Base-by-base conservation (phyloP, 2,888 invertebrate species). In the Amphipoea oculea region DNA sequence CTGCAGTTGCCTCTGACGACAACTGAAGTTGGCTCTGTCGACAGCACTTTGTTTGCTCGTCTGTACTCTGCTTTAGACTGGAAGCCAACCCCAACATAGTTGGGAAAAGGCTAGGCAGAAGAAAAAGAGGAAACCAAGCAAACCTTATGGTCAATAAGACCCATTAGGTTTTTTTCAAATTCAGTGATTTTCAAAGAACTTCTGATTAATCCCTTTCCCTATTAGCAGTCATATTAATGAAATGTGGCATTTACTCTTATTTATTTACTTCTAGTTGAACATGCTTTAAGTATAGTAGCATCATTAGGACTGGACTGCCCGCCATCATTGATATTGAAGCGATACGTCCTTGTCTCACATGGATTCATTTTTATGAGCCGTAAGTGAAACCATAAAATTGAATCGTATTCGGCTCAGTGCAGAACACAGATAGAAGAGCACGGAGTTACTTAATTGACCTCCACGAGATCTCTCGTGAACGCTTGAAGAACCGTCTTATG, bases 261-360 rank as follows among this genome's bases (percentile, higher is more conserved):
- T 7, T n/a, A n/a, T n/a, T 75, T 78, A 48, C 42, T 92, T 92
- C 4, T 92, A 97, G 97, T 97, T 79, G 98, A 98, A 88, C 98
- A 98, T 89, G 68, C 95, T 4, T 91, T 97, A 75, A 97, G 97
- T 78, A 95, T 97, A 83, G 79, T 97, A 6, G 95, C 97, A 0
- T 94, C 95, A 36, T 93, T 97, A n/a, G 94, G 94, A 12, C 84
- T 94, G 2, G 91, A 95, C 42, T 93, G 92, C 81, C 90, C 93
- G 5, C 79, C 88, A 6, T 86, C 91, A 1, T 45, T 90, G 5
- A 91, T 94, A 66, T 67, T 95, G 17, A 90, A 91, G 72, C 89
- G 85, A n/a, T 95, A 95, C 74, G 91, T 91, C 11, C 81, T 95
- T 5, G 88, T 87, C 54, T 95, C 95, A 0, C 94, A 96, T 73